A percentile compares a stretch with the other conserved stretches of the same genome.
Conservation (phyloP, 2,113 vertebrate species). For the Atherinomorus stipes region DNA sequence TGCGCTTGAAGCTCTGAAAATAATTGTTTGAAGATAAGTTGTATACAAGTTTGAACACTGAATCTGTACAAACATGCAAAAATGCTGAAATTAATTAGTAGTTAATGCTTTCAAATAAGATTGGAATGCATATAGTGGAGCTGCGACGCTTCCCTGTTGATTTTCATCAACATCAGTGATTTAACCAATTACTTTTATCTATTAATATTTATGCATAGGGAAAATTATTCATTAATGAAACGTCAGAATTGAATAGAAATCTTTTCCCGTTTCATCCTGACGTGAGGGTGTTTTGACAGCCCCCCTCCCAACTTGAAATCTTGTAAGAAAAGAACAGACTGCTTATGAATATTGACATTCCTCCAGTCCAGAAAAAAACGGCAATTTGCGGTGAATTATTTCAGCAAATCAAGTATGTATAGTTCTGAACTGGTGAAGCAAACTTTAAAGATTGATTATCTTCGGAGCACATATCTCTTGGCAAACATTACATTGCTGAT, state of each 20-base stretch:
- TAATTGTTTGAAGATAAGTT: not conserved
- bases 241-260: conserved; percentile 79
- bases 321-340: conserved; percentile 73
- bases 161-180: conserved; percentile 81
- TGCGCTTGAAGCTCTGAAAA: not conserved
- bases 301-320: conserved; percentile 75
- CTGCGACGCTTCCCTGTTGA: conserved; percentile 74
- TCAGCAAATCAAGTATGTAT: conserved; percentile 65
- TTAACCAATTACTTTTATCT: conserved; percentile 84
- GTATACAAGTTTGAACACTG: conserved; percentile 32
- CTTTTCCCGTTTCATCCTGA: conserved; percentile 78
- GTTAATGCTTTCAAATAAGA: conserved; percentile 60
- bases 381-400: conserved; percentile 72
- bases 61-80: conserved; percentile 54
- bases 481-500: conserved; percentile 43
- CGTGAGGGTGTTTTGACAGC: conserved; percentile 79
- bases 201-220: conserved; percentile 82
- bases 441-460: conserved; percentile 67
- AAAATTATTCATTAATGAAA: conserved; percentile 84
- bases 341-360: conserved; percentile 81
- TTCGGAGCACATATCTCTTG: conserved; percentile 49
- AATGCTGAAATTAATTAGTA: conserved; percentile 70
- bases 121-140: conserved; percentile 62
- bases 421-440: conserved; percentile 62
- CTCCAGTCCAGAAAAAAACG: conserved; percentile 65